Conservation (phyloP, 2,888 invertebrate species). For the Philaethria dido region DNA sequence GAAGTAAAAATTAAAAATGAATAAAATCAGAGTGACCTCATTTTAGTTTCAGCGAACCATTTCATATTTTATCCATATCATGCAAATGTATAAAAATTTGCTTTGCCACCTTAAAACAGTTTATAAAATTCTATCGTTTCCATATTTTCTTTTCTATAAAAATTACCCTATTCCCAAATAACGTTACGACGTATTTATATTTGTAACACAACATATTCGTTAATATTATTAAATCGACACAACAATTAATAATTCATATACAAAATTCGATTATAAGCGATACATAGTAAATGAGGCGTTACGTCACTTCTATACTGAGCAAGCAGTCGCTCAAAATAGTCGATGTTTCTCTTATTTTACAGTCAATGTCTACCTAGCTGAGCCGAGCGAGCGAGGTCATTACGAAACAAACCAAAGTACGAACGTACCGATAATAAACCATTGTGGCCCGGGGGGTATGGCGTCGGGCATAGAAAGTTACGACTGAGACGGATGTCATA, state of each 20-base stretch:
- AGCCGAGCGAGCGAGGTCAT: constrained; percentile 59
- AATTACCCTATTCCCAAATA: not conserved
- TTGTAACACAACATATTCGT: not conserved
- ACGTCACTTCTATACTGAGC: constrained; percentile 20
- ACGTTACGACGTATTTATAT: not conserved
- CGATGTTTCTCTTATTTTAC: constrained; percentile 39
- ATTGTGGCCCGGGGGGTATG: constrained; percentile 49
- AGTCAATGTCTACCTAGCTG: constrained; percentile 49
- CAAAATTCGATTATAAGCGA: constrained; percentile 14
- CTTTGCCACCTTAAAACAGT: too few relatives aligned
- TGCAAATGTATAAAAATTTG: too few relatives aligned
- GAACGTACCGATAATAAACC: constrained; percentile 62
- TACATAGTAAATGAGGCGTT: constrained; percentile 5
- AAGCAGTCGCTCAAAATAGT: constrained; percentile 39
- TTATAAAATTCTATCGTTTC: not conserved
- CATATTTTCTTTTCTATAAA: not conserved
- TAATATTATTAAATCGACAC: constrained; percentile 17
- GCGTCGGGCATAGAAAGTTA: constrained; percentile 49
- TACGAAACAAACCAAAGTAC: constrained; percentile 45
- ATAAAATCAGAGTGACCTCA: too few relatives aligned
- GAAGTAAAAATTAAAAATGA: too few relatives aligned
- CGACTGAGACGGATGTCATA: constrained; percentile 46
- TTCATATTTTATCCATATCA: too few relatives aligned
- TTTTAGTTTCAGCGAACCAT: too few relatives aligned
- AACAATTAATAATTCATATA: constrained; percentile 9